A percentile compares a stretch with the other conserved stretches of the same genome.
phyloP scores from a whole-genome alignment of 2,888 invertebrate genomes.

The Melanostoma mellinum region DNA sequence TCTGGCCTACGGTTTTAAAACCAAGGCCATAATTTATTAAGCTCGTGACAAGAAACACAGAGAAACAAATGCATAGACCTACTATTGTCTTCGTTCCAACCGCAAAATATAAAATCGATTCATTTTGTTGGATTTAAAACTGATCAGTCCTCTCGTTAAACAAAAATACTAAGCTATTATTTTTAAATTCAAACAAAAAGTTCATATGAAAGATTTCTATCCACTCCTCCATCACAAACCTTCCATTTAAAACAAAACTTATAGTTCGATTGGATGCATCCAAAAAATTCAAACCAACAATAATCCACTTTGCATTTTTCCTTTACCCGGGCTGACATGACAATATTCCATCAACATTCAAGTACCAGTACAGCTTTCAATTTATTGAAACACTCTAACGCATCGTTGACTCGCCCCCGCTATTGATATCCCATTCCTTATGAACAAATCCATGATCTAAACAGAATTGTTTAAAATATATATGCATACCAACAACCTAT shows the following conservation, averaged over 20 bases:
- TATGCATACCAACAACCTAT: background rate
- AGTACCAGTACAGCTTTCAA: slow-evolving; percentile 49
- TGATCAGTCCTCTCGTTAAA: too few species aligned
- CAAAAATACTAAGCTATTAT: too few species aligned
- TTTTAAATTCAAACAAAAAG: too few species aligned
- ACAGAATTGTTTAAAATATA: slow-evolving; percentile 53
- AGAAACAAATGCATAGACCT: too few species aligned
- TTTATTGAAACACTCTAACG: slow-evolving; percentile 65
- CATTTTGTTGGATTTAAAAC: too few species aligned
- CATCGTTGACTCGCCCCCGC: slow-evolving; percentile 46
- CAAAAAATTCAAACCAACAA: background rate
- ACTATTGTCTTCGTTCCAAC: too few species aligned
- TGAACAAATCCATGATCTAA: slow-evolving; percentile 64
- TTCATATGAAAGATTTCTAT: too few species aligned
- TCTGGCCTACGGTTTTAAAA: too few species aligned
- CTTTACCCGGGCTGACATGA: slow-evolving; percentile 36
- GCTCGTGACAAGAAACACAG: too few species aligned
- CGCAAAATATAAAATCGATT: too few species aligned
- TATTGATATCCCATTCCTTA: slow-evolving; percentile 60
- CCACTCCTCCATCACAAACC: background rate
- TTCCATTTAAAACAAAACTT: slow-evolving; percentile 11
- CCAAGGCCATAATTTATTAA: too few species aligned
- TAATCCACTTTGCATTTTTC: slow-evolving; percentile 5
- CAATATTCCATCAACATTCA: slow-evolving; percentile 29
- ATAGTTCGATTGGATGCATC: background rate